phyloP scores from a whole-genome alignment of 37 sponge, comb jelly and placozoan genomes.

The Spongilla lacustris region DNA sequence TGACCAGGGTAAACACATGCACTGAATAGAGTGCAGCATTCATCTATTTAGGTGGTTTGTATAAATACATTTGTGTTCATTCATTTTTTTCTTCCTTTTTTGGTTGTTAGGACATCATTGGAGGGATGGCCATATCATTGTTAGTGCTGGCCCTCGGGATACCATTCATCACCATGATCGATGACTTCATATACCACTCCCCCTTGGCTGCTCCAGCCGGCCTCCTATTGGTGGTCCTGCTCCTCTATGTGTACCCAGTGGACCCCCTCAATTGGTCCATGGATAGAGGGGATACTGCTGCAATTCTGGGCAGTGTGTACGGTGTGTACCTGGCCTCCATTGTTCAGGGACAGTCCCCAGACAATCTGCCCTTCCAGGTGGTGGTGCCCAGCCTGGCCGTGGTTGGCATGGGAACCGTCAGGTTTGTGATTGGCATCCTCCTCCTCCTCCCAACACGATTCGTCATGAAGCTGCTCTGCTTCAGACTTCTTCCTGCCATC shows the following conservation, averaged over 20 bases:
- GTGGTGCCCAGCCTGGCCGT: conserved; percentile 37
- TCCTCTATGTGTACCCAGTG: conserved; percentile 84
- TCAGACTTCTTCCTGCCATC: conserved; percentile 75
- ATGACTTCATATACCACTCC: conserved; percentile 49
- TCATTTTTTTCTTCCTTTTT: too few relatives aligned
- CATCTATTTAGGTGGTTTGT: too few relatives aligned
- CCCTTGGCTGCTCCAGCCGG: conserved; percentile 13
- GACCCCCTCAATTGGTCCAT: conserved; percentile 71
- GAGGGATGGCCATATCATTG: conserved; percentile 63
- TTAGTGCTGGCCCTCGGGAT: conserved; percentile 45
- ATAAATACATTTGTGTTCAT: too few relatives aligned
- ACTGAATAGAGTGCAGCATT: neutral
- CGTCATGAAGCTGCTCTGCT: conserved; percentile 83
- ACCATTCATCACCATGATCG: conserved; percentile 38
- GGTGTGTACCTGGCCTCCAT: conserved; percentile 51
- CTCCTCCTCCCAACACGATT: conserved; percentile 79
- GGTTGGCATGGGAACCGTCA: conserved; percentile 48
- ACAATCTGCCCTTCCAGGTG: conserved; percentile 62
- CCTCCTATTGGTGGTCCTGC: conserved; percentile 29
- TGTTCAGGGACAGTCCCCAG: conserved; percentile 48
- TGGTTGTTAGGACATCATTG: conserved; percentile 65
- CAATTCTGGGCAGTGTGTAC: conserved; percentile 66
- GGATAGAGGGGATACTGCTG: conserved; percentile 90
- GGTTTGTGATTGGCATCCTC: conserved; percentile 83
- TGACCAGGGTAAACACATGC: neutral